Evolutionary conservation across 2,797 vertebrate genomes (phyloP), one percentile per base, ranked within the genome.

Genomic region (Pelodytes ibericus): DNA sequence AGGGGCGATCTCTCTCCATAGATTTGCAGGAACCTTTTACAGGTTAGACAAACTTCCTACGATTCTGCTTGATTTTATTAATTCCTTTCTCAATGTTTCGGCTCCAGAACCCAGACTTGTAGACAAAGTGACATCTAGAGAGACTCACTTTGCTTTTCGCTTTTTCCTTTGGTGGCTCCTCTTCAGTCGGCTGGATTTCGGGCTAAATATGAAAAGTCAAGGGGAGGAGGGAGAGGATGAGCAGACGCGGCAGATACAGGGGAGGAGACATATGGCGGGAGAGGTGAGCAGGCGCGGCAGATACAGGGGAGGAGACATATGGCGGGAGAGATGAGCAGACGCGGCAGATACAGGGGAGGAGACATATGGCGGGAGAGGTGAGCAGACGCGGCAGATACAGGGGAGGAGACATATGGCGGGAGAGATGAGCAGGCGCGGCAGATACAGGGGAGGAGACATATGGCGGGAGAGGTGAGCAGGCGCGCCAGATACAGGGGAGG

Each of bases 131-230:
- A n/a, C n/a, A n/a, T n/a, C n/a, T n/a, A n/a, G 33, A 1, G 0
- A 6, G 25, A 69, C 78, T 72, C 30, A 80, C 79, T 71, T 61
- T 80, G 62, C 62, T 22, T 51, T 77, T 77, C 0, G 25, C 4
- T 62, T 62, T 75, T 20, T 44, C 79, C 22, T 80, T 72, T 2
- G 73, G 78, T 7, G 22, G 10, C 22, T 65, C 41, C 15, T 75
- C 79, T 27, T 80, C 78, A 13, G 61, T 71, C 22, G 41, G 60
- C 9, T 58, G 31, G 5, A 56, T 51, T 18, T 71, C 68, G 27
- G 18, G 71, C 77, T 74, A 16, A 36, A 36, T 16, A 44, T 3
- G 30, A 44, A 67, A 53, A 24, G 15, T 36, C 5, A 53, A 1
- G 49, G 6, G 4, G 3, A 53, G 16, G 18, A 53, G 20, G 2